Evolutionary conservation across 1,140 invertebrate genomes (phyloP).

Genomic region (Diabrotica undecimpunctata): DNA sequence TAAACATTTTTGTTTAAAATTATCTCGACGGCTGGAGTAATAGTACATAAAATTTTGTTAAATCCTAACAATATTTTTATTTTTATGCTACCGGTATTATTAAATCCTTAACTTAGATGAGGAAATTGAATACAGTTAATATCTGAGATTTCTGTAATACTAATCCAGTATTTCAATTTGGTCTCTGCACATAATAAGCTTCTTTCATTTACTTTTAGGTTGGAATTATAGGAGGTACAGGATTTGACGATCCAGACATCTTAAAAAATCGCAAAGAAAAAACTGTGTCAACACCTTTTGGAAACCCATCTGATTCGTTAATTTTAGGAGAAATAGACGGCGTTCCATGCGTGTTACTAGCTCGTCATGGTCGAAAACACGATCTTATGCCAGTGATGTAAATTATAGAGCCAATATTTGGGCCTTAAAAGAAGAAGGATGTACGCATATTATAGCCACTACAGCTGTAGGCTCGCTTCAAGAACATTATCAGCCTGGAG

Average conservation of each 20-base stretch:
- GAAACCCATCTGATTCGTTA: constrained; percentile 78
- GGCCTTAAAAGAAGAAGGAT: constrained; percentile 82
- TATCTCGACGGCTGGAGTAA: too few species aligned
- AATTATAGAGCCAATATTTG: constrained; percentile 98
- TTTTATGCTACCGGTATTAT: too few species aligned
- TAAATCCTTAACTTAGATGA: too few species aligned
- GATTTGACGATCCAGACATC: constrained; percentile 82
- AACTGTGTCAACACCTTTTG: constrained; percentile 74
- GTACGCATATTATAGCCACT: constrained; percentile 88
- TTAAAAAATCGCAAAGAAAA: constrained; percentile 66
- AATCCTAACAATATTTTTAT: too few species aligned
- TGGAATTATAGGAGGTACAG: constrained; percentile 94
- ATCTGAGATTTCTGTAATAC: too few species aligned
- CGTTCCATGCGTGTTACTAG: constrained; percentile 76
- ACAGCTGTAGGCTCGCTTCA: constrained; percentile 90
- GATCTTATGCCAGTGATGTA: constrained; percentile 68
- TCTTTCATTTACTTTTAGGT: constrained; percentile 57
- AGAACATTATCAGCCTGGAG: constrained; percentile 82
- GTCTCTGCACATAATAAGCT: too few species aligned
- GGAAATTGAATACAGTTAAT: too few species aligned
- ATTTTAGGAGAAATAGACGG: constrained; percentile 74
- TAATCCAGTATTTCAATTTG: too few species aligned
- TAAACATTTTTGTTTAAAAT: too few species aligned
- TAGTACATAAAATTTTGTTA: too few species aligned
- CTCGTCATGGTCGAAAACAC: constrained; percentile 88